A percentile compares a stretch with the other conserved stretches of the same genome.
Evolutionary conservation across 2,797 vertebrate species (phyloP).

Genomic region (Anisognathus igniventris): DNA sequence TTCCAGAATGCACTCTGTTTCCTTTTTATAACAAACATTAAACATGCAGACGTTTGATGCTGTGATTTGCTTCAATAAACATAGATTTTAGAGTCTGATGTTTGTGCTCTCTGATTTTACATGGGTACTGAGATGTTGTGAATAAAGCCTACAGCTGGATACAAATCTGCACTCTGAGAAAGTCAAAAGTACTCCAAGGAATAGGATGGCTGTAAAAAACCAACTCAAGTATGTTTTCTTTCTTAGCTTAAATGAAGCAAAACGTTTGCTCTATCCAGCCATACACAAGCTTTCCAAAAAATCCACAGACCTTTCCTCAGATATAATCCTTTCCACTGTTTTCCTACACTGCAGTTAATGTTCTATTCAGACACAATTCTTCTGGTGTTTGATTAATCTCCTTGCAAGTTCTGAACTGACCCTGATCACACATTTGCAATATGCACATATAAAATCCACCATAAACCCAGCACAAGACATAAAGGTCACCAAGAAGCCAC

Average conservation of each 20-base stretch:
- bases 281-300: not conserved
- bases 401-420: not conserved
- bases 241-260: not conserved
- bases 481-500: not conserved
- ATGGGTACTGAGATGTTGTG: not conserved
- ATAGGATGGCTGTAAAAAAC: not conserved
- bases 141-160: not conserved
- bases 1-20: not conserved
- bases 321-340: not conserved
- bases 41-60: not conserved
- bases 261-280: not conserved
- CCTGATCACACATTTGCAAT: not conserved
- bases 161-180: not conserved
- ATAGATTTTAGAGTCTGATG: not conserved
- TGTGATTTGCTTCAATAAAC: not conserved
- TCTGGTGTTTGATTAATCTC: not conserved
- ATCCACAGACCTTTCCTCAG: not conserved
- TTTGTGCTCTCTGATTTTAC: not conserved
- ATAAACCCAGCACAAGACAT: not conserved
- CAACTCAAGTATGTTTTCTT: not conserved
- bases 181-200: slow-evolving; percentile 7
- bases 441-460: not conserved
- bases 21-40: not conserved
- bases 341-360: not conserved
- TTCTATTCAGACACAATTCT: not conserved